Base-by-base conservation (phyloP, 2,113 vertebrate species). In the Setophaga kirtlandii region DNA sequence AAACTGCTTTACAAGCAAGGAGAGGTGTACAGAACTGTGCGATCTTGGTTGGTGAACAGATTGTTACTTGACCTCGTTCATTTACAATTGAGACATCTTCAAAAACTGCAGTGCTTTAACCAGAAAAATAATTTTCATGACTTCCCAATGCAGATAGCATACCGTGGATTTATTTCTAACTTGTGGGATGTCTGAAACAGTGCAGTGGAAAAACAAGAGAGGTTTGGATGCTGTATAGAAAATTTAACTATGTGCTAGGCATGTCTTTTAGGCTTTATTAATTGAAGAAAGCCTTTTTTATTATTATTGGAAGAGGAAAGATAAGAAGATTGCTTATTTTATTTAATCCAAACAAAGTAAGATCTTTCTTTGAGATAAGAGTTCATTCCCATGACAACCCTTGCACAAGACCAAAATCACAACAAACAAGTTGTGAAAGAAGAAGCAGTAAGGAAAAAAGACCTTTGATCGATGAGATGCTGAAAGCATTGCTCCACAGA, bases 381-480 rank as follows among this genome's bases (percentile, higher is more conserved):
- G 4, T 89, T 89, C 42, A 41, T 86, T 93, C 52, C 62, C 76
- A 76, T 53, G 70, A 70, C 60, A 71, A 23, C 46, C 87, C 46
- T 87, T 91, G 62, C 81, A 87, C 50, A 87, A 94, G 62, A 87
- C 31, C 41, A 49, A 71, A 73, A 65, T 56, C 35, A 37, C 73
- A 87, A 35, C 4, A 71, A 41, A 9, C 3, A 3, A 49, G 41
- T 87, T 93, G 53, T 65, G 84, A 89, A 91, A 91, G 41, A 55
- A 60, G 37, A 88, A 60, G 10, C 13, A 9, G 19, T 20, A 44
- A 71, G 42, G 15, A 50, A 71, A 76, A 82, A 63, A 3, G 2
- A 4, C 19, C 33, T 82, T 41, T 78, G 52, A 19, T 25, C 3
- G 3, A 9, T 37, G 17, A 75, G 56, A 37, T 71, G 35, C 47